A percentile compares a stretch with the other conserved stretches of the same genome.
phyloP scores from a whole-genome alignment of 2,888 invertebrate genomes.

The Agrochola macilenta region DNA sequence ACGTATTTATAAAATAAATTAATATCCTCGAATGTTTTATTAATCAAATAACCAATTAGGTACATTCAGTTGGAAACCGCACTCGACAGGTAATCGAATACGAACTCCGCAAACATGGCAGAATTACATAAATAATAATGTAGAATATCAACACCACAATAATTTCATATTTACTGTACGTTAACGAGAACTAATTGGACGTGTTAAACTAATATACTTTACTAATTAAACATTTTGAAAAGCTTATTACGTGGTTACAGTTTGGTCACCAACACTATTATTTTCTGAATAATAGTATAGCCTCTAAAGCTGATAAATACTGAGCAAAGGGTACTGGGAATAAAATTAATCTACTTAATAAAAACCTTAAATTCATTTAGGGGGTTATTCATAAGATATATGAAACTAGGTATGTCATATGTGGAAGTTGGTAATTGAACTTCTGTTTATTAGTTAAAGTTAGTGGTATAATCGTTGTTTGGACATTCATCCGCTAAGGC shows the following conservation, averaged over 20 bases:
- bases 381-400: too few relatives aligned
- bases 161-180: constrained; percentile 47
- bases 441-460: too few relatives aligned
- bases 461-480: too few relatives aligned
- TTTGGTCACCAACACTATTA: too few relatives aligned
- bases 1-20: background rate
- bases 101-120: constrained; percentile 15
- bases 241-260: too few relatives aligned
- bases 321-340: background rate
- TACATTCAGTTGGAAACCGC: constrained; percentile 43
- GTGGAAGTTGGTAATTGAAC: too few relatives aligned
- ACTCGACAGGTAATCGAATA: constrained; percentile 44
- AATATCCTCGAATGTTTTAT: constrained; percentile 12
- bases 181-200: constrained; percentile 30
- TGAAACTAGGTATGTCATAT: too few relatives aligned
- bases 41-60: constrained; percentile 24
- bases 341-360: too few relatives aligned
- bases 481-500: too few relatives aligned
- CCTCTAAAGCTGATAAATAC: background rate
- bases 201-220: constrained; percentile 36
- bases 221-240: constrained; percentile 26
- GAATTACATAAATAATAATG: constrained; percentile 26
- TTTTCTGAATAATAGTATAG: too few relatives aligned
- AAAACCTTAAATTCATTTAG: too few relatives aligned
- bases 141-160: constrained; percentile 34